Evolutionary conservation across 1,140 invertebrate genomes (phyloP).

Genomic region (Cyphomyrmex costatus): DNA sequence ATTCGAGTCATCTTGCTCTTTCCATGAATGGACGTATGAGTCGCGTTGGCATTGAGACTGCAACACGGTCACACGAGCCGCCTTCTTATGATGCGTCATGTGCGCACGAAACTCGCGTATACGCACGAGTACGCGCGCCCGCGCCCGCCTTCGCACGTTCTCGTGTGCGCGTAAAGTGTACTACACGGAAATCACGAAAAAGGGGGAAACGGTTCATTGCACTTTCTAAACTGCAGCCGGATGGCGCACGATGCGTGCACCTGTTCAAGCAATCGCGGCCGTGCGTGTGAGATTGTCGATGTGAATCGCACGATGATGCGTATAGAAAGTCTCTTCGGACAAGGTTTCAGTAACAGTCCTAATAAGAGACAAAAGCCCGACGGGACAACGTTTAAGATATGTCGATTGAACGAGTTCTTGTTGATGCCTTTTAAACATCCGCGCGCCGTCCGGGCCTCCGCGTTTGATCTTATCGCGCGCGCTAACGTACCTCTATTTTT

Average conservation of each 20-base stretch:
- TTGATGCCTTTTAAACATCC: background rate
- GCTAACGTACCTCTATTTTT: conserved; percentile 28
- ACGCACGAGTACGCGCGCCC: conserved; percentile 12
- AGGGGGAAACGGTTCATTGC: conserved; percentile 34
- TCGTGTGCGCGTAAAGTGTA: background rate
- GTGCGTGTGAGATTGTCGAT: background rate
- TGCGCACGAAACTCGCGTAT: conserved; percentile 29
- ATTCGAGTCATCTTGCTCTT: conserved; percentile 70
- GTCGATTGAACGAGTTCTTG: background rate
- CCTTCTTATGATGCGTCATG: conserved; percentile 57
- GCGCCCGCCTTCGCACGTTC: background rate
- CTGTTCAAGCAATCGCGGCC: conserved; percentile 21
- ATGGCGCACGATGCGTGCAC: background rate
- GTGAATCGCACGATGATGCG: background rate
- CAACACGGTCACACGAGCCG: conserved; percentile 61
- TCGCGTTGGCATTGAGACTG: conserved; percentile 71
- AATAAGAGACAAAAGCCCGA: background rate
- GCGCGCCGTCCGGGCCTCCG: background rate
- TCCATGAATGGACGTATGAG: conserved; percentile 80
- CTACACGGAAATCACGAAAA: conserved; percentile 8
- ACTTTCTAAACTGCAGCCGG: conserved; percentile 41
- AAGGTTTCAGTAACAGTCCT: background rate
- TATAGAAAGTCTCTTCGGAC: background rate
- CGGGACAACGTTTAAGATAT: background rate
- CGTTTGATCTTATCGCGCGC: background rate